Base-by-base conservation (phyloP, 1,140 invertebrate genomes). In the Neuroterus valhalla region DNA sequence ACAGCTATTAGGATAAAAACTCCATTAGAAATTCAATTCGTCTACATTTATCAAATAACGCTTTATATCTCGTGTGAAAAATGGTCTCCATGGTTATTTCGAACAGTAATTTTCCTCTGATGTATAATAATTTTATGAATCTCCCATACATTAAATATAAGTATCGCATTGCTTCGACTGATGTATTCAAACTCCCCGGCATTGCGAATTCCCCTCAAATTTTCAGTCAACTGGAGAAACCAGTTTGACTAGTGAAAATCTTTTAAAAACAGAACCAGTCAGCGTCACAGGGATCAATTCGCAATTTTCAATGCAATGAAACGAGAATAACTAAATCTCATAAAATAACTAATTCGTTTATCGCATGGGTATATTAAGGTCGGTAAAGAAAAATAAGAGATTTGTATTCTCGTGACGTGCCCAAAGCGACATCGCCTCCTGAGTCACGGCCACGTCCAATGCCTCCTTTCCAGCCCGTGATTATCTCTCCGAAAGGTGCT, bases 381-480 rank as follows among this genome's bases (percentile, higher is more conserved):
- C 19, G 12, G 26, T 23, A 38, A 62, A 62, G 55, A 26, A 62
- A 38, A 62, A 62, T 62, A 62, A 62, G 55, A 62, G 55, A 62
- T 62, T 62, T 38, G 55, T 62, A 62, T 62, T 62, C 55, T 62
- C 55, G 11, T 62, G 31, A 62, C 55, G 55, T 62, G 55, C 55
- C 55, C 55, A 62, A 62, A 62, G 55, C 55, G 55, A 62, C 55
- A 62, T 62, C 55, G 31, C 0, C 55, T 62, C 26, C 46, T 62
- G 55, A 62, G 11, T 62, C 23, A 62, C 55, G 55, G 55, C 55
- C 55, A 62, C 31, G 55, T 62, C 21, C 23, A 62, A 31, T 62
- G 55, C 26, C 55, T 62, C 55, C 31, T 62, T 26, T 38, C 55
- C 12, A 26, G 23, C 55, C 31, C 55, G 55, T 62, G 55, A 62